Conservation (phyloP, 2,888 invertebrate genomes). For the Plebejus melissa region DNA sequence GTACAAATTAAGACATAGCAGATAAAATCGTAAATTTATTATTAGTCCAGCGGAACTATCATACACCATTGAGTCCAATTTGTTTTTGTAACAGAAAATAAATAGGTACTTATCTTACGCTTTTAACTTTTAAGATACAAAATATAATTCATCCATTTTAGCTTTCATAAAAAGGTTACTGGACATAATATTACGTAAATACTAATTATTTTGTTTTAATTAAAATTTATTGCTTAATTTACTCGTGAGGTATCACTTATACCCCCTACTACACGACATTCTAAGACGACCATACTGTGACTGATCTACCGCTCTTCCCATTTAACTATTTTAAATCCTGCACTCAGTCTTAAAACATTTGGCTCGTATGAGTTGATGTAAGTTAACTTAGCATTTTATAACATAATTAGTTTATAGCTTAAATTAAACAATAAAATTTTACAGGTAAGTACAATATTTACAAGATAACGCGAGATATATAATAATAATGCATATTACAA, state of each 20-base stretch:
- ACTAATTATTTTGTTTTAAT: constrained; percentile 16
- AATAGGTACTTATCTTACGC: constrained; percentile 18
- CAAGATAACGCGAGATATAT: constrained; percentile 27
- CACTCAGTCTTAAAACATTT: constrained; percentile 77
- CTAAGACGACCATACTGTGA: background rate
- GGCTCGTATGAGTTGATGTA: constrained; percentile 70
- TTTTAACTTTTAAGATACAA: constrained; percentile 13
- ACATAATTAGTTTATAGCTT: constrained; percentile 37
- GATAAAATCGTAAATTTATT: constrained; percentile 65
- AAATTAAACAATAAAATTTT: constrained; percentile 47
- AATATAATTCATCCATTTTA: constrained; percentile 25
- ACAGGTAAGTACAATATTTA: constrained; percentile 37
- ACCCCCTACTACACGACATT: background rate
- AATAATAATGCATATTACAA: constrained; percentile 47
- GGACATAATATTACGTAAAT: constrained; percentile 30
- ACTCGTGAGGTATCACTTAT: constrained; percentile 30
- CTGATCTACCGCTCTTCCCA: constrained; percentile 25
- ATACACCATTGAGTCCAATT: constrained; percentile 24
- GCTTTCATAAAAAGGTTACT: constrained; percentile 28
- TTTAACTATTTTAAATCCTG: constrained; percentile 52
- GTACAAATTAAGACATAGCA: constrained; percentile 50
- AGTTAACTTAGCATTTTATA: constrained; percentile 44
- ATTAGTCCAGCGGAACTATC: constrained; percentile 51
- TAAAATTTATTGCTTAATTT: constrained; percentile 32
- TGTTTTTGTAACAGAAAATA: constrained; percentile 25